Evolutionary conservation across 1,140 invertebrate species (phyloP).

Genomic region (Drosophila mauritiana): DNA sequence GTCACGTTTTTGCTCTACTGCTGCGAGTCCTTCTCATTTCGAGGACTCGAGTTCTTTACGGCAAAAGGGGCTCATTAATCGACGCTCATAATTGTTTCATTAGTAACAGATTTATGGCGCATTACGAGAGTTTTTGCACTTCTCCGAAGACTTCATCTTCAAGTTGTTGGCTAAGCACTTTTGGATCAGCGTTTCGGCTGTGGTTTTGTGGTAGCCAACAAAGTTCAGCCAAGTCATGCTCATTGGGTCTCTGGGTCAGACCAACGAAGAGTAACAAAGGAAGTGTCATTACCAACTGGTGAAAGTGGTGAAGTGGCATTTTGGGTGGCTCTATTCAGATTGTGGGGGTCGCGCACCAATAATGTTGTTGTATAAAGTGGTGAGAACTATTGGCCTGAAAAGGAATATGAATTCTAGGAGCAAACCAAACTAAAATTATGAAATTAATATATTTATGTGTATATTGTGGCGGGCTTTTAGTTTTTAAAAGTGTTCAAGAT

Average conservation of each 20-base stretch:
- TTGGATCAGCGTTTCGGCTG: constrained; percentile 42
- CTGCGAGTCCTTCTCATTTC: background rate
- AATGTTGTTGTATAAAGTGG: constrained; percentile 10
- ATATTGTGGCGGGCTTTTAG: too few species aligned
- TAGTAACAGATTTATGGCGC: constrained; percentile 75
- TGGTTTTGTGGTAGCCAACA: constrained; percentile 12
- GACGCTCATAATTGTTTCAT: constrained; percentile 78
- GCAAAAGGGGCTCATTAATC: constrained; percentile 58
- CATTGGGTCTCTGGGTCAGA: background rate
- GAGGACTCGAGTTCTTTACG: constrained; percentile 63
- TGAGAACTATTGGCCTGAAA: background rate
- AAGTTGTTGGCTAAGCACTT: constrained; percentile 62
- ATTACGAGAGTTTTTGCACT: constrained; percentile 46
- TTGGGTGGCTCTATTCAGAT: background rate
- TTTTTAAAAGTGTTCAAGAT: too few species aligned
- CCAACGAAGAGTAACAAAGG: constrained; percentile 24
- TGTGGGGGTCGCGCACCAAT: background rate
- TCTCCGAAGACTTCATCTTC: constrained; percentile 46
- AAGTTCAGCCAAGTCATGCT: constrained; percentile 31
- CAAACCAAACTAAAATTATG: too few species aligned
- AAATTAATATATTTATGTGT: too few species aligned
- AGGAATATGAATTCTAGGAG: too few species aligned
- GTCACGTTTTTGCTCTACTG: constrained; percentile 55
- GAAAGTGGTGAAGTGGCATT: constrained; percentile 9
- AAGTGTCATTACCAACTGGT: constrained; percentile 46